Percentiles rank a stretch among this genome's conserved stretches.
These are phyloP conservation scores for Mungos mungo DNA, from an alignment of 2,113 vertebrate species.

Conservation along the genomic window DNA sequence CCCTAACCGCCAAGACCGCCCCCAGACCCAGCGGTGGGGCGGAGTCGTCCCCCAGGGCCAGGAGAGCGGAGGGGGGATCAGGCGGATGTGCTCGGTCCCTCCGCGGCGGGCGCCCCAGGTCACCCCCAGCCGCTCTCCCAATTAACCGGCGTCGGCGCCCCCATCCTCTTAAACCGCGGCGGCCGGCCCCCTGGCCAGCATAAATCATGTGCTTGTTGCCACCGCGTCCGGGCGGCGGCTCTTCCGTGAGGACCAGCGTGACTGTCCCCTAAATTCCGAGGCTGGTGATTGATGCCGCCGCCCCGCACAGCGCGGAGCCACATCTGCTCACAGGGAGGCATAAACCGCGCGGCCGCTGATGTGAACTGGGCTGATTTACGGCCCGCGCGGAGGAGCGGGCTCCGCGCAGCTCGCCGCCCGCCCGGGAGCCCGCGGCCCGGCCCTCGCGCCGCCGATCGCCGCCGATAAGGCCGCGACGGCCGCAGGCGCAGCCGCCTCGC, in stretches of 20 bases:
- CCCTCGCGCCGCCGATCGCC: fast-evolving
- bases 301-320: slow-evolving; percentile 67
- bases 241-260: slow-evolving; percentile 69
- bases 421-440: not conserved
- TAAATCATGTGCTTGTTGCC: slow-evolving; percentile 80
- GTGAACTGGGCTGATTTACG: slow-evolving; percentile 78
- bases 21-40: too few relatives aligned
- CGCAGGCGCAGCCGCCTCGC: fast-evolving
- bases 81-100: not conserved
- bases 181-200: slow-evolving; percentile 65
- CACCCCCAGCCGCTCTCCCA: slow-evolving; percentile 67
- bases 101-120: not conserved
- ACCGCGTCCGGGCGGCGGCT: not conserved
- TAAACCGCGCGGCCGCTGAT: slow-evolving; percentile 66
- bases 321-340: slow-evolving; percentile 56
- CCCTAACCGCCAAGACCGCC: too few relatives aligned
- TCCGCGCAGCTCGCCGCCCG: not conserved
- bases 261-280: slow-evolving; percentile 73
- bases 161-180: slow-evolving; percentile 30
- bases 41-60: slow-evolving; percentile 29
- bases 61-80: slow-evolving; percentile 62
- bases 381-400: not conserved
- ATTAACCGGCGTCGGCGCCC: slow-evolving; percentile 65
- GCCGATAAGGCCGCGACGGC: not conserved
- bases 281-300: slow-evolving; percentile 71